Evolutionary conservation across 2,113 vertebrate species (phyloP), one percentile per base, ranked within the genome.

Genomic region (Orthonyx spaldingii): DNA sequence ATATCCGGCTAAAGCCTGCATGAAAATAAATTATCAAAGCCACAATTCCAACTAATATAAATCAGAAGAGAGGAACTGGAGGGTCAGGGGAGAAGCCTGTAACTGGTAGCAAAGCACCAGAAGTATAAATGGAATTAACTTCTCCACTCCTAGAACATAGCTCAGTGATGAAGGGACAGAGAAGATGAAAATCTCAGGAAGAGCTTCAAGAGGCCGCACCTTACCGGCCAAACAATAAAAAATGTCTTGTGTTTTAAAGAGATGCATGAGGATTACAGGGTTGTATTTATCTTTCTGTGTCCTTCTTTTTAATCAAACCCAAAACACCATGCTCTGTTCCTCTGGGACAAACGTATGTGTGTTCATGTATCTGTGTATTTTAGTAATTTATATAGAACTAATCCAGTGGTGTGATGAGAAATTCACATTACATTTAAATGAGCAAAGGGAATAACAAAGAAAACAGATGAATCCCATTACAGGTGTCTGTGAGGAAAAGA

Each of bases 381-480:
- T 63, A 84, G 78, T 78, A 87, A 88, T 94, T 81, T 80, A 75
- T 80, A 81, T 69, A 88, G 85, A 95, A 95, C 94, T 94, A 96
- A 91, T 93, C 70, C 89, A 88, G 82, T 71, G 46, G 72, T 93
- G 77, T 80, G 94, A 88, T 89, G 85, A 97, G 97, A 96, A 94
- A 97, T 72, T 93, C 88, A 93, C 87, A 91, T 91, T 66, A 96
- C 74, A 96, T 96, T 97, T 96, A 97, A 98, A 97, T 94, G 95
- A 98, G 95, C 94, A 94, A 64, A 86, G 94, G 90, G 92, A 98
- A 89, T 97, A 95, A 94, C 50, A 96, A 95, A 96, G 96, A 96
- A 96, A 97, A 95, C 96, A 96, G 95, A 95, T 92, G 88, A 97
- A 97, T 95, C 90, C 90, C 88, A 85, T 97, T 94, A 93, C 97